phyloP scores from a whole-genome alignment of 2,888 invertebrate species.

The Brachypterus glaber region DNA sequence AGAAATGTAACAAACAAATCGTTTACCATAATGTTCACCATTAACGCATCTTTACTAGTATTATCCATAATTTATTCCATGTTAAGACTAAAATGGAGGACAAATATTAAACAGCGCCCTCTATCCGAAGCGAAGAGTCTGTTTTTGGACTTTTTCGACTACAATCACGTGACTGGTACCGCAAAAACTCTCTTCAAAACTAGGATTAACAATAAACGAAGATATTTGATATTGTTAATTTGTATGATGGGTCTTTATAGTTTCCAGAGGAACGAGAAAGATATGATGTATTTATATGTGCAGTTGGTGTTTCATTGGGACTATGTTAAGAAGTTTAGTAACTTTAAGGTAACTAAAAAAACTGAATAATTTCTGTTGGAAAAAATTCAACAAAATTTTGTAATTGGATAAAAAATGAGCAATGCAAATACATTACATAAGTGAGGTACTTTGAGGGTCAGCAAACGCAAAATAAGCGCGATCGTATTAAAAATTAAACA shows the following conservation, averaged over 20 bases:
- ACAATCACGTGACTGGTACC: constrained; percentile 55
- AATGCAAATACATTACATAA: too few relatives aligned
- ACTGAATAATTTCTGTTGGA: too few relatives aligned
- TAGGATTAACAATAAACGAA: constrained; percentile 48
- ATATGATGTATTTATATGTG: constrained; percentile 66
- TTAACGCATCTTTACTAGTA: constrained; percentile 55
- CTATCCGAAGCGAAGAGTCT: constrained; percentile 48
- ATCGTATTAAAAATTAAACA: too few relatives aligned
- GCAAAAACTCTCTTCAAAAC: constrained; percentile 51
- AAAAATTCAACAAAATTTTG: too few relatives aligned
- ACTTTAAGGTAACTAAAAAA: constrained; percentile 43
- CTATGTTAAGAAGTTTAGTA: constrained; percentile 46
- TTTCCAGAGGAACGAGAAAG: constrained; percentile 74
- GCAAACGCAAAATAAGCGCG: too few relatives aligned
- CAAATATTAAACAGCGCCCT: constrained; percentile 53
- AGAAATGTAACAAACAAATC: constrained; percentile 50
- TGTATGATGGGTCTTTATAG: constrained; percentile 69
- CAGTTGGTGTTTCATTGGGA: constrained; percentile 61
- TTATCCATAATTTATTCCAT: constrained; percentile 56
- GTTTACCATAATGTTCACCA: constrained; percentile 62
- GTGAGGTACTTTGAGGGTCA: too few relatives aligned
- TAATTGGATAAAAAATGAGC: too few relatives aligned
- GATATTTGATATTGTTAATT: constrained; percentile 59
- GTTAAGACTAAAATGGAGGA: constrained; percentile 61
- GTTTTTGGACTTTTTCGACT: constrained; percentile 62